Conservation (phyloP, 2,797 vertebrate genomes). For the Tapera naevia region DNA sequence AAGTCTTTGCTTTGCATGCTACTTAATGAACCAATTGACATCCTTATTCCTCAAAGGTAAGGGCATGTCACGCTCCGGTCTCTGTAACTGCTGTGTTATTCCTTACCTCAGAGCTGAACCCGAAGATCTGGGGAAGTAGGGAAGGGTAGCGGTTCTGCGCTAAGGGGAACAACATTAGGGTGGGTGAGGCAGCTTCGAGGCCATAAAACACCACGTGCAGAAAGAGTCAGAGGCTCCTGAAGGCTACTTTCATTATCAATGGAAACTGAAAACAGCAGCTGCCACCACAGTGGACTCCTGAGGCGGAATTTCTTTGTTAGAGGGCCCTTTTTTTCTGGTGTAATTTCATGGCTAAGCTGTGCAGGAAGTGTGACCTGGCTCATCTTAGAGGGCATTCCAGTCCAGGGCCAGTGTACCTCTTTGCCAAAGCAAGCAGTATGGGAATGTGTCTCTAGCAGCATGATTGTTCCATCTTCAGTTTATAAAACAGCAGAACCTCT, state of each 20-base stretch:
- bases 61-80: background rate
- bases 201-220: background rate
- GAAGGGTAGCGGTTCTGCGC: accelerated
- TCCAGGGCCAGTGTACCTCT: accelerated
- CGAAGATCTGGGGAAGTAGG: background rate
- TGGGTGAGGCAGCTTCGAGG: background rate
- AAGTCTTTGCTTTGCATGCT: too few relatives aligned
- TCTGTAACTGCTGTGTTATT: accelerated
- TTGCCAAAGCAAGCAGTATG: background rate
- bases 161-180: accelerated
- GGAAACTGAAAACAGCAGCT: slow-evolving; percentile 24
- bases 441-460: background rate
- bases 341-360: background rate
- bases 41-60: background rate
- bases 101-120: background rate
- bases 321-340: background rate
- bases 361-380: background rate
- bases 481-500: background rate
- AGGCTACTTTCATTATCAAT: background rate
- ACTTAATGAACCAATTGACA: background rate
- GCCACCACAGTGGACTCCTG: background rate
- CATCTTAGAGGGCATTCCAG: background rate
- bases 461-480: accelerated
- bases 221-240: background rate
- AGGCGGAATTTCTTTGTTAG: background rate